A percentile compares a stretch with the other conserved stretches of the same genome.
Conservation (phyloP, 1,140 invertebrate genomes). For the Centruroides vittatus region DNA sequence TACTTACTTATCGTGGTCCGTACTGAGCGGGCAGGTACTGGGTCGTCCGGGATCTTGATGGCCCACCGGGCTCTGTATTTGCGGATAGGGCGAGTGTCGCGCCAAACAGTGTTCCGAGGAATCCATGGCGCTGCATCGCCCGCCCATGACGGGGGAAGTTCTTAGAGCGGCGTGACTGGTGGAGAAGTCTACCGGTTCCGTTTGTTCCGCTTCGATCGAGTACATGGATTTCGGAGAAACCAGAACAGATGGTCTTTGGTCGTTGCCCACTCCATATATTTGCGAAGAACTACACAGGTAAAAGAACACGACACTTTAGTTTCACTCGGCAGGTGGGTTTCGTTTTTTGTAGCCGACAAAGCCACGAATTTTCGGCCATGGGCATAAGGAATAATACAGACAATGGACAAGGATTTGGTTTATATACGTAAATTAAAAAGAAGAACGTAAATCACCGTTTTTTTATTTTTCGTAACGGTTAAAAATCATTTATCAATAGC, state of each 20-base stretch:
- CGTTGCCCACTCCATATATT: neutral
- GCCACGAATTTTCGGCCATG: too few species aligned
- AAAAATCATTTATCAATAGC: too few species aligned
- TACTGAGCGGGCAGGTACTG: conserved; percentile 12
- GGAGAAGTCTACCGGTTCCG: conserved; percentile 52
- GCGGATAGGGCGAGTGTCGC: conserved; percentile 1
- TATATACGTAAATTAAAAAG: too few species aligned
- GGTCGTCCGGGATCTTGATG: neutral
- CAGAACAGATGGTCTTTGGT: conserved; percentile 7
- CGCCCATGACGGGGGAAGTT: too few species aligned
- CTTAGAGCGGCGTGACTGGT: conserved; percentile 21
- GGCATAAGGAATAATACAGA: too few species aligned
- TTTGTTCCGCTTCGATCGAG: conserved; percentile 34
- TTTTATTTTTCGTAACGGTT: too few species aligned
- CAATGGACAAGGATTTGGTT: too few species aligned
- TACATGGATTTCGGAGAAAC: conserved; percentile 8
- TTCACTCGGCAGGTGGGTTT: too few species aligned
- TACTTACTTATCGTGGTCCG: neutral
- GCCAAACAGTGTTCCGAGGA: conserved; percentile 2
- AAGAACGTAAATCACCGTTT: too few species aligned
- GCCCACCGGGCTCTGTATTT: conserved; percentile 1
- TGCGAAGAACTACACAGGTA: neutral
- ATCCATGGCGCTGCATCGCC: neutral
- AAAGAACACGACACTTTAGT: too few species aligned
- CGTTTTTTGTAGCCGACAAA: too few species aligned